phyloP scores from a whole-genome alignment of 2,113 vertebrate species.

The Bos taurus region DNA sequence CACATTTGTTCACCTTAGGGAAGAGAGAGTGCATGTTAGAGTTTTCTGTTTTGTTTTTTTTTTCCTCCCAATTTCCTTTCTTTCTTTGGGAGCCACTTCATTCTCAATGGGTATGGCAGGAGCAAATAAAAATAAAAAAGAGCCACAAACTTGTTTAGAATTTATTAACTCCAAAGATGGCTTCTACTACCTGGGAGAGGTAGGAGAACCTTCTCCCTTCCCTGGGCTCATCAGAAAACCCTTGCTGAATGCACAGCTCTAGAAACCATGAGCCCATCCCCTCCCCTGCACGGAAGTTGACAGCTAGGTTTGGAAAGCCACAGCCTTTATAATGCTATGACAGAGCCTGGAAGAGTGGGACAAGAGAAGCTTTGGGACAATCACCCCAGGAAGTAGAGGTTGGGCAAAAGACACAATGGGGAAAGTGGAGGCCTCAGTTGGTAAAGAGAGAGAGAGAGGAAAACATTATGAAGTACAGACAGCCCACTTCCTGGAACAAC shows the following conservation, averaged over 20 bases:
- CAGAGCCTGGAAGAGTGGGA: not conserved
- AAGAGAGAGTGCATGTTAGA: not conserved
- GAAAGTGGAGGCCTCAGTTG: not conserved
- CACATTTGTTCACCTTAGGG: not conserved
- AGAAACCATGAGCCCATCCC: not conserved
- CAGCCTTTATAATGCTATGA: not conserved
- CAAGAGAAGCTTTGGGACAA: not conserved
- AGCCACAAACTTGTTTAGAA: not conserved
- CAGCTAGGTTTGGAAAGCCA: not conserved
- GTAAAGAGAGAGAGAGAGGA: not conserved
- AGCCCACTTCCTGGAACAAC: not conserved
- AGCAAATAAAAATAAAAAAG: not conserved
- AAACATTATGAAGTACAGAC: not conserved
- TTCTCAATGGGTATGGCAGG: not conserved
- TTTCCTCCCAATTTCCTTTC: constrained; percentile 21
- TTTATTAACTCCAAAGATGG: constrained; percentile 16
- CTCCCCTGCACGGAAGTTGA: not conserved
- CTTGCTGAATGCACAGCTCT: not conserved
- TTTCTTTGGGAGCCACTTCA: constrained; percentile 12
- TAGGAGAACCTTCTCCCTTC: not conserved
- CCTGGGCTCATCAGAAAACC: not conserved
- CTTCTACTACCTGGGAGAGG: not conserved
- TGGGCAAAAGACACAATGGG: not conserved
- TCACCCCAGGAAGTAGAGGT: not conserved
- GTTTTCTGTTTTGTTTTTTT: not conserved